Evolutionary conservation across 2,113 vertebrate genomes (phyloP), one percentile per base, ranked within the genome.

Genomic region (Microcebus tavaratra): DNA sequence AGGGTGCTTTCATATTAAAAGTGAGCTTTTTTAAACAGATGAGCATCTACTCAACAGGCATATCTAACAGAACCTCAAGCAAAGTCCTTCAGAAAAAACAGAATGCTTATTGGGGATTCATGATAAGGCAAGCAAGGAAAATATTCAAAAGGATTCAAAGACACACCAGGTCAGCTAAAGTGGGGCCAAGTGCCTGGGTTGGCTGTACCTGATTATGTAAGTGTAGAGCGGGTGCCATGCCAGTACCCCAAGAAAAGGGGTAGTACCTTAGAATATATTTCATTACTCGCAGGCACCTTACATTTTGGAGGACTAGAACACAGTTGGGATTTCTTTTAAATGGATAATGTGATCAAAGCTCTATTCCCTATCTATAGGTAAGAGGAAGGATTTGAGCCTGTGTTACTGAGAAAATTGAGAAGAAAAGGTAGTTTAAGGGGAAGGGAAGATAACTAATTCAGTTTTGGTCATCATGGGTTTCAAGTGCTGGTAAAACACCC

Each of bases 1-100:
- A 94, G 96, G 85, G 53, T 91, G 94, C 53, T 81, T 97, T 95
- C 79, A 96, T 45, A 55, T 95, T 98, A 96, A 97, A 98, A 97
- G 91, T 27, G 94, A 96, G 94, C 96, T 90, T 88, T 96, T 96
- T 96, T 93, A 85, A 97, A 97, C 75, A 97, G 72, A 95, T 45
- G 94, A 96, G 81, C 86, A 93, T 0, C n/a, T 31, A 86, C n/a
- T 95, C 95, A 97, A 96, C 80, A 95, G 94, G n/a, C 96, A 91
- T 96, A 95, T 5, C 68, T 88, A 97, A 88, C 8, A 90, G 17
- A 95, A 94, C 50, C 50, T 75, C 89, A 83, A 95, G 63, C 9
- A 92, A 76, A 48, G 61, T n/a, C 29, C 57, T 57, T 48, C 25
- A 36, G 61, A 82, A 76, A 67, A 95, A 90, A 73, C 2, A 53